Evolutionary conservation across 2,113 vertebrate species (phyloP), one percentile per base, ranked within the genome.

Genomic region (Promerops cafer): DNA sequence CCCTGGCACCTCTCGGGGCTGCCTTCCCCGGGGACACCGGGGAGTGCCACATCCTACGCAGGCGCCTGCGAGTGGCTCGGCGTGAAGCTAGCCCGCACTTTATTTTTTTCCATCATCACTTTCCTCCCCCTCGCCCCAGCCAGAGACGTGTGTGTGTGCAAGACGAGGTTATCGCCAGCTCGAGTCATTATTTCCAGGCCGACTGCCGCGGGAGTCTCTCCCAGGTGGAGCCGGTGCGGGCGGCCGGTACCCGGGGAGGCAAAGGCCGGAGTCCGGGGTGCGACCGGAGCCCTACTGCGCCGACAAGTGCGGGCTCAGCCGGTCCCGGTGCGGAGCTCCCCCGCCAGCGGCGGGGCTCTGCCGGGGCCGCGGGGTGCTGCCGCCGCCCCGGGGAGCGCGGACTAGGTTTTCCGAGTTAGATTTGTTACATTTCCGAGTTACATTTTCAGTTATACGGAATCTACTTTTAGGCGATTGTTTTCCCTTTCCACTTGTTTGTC

Each of bases 401-500:
- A 76, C 49, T 56, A 77, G 69, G 37, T 50, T 93, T 84, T 85
- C 95, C 28, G 50, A 94, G 75, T 69, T 49, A 61, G 47, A 61
- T 23, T 61, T 47, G 47, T 61, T 76, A 76, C 35, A 61, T 76
- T 90, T 90, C 87, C 87, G 70, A 90, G 70, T 69, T 63, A 27
- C 49, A 90, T 85, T 78, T 72, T 88, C 93, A 75, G 76, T 89
- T 72, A 8, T 16, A 71, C 17, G 50, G 85, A 35, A 83, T 82
- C 83, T 27, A 78, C 95, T 98, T 97, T 82, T 88, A 88, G 97
- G 95, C 93, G 91, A 86, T 95, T 96, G 95, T 96, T 96, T 92
- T 94, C 94, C 97, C 95, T 97, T 95, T 96, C 96, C 96, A 95
- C 97, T 98, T 98, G 97, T 98, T 98, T 98, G 98, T 98, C 96